Evolutionary conservation across 1,140 invertebrate species (phyloP).

Genomic region (Diabrotica virgifera): DNA sequence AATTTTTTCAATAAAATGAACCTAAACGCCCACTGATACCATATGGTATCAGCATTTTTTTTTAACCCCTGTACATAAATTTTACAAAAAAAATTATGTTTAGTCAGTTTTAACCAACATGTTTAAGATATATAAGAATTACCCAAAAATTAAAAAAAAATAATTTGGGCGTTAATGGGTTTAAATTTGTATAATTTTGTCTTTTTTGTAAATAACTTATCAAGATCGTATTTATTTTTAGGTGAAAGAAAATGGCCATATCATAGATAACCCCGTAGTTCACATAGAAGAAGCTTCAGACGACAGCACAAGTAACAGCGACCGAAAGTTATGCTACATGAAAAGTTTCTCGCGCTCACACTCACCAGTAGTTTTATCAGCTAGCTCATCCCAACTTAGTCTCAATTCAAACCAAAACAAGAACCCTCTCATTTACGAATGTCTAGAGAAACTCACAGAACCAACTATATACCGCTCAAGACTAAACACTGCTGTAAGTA

Average conservation of each 20-base stretch:
- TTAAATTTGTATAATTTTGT: too few species aligned
- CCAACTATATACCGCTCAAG: conserved; percentile 45
- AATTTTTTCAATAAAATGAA: too few species aligned
- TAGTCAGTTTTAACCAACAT: too few species aligned
- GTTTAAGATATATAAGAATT: too few species aligned
- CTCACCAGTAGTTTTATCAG: conserved; percentile 48
- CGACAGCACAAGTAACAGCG: conserved; percentile 46
- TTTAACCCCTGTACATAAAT: too few species aligned
- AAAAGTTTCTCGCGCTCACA: conserved; percentile 51
- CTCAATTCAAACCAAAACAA: conserved; percentile 31
- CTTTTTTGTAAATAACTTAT: not conserved
- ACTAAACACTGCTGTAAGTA: conserved; percentile 45
- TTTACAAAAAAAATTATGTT: too few species aligned
- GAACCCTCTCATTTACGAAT: conserved; percentile 49
- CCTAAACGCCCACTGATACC: too few species aligned
- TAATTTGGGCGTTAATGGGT: too few species aligned
- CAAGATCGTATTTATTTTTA: conserved; percentile 1
- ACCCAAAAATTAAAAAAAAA: too few species aligned
- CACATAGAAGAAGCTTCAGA: conserved; percentile 47
- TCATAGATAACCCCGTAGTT: conserved; percentile 46
- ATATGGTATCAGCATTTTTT: too few species aligned
- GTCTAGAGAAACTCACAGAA: conserved; percentile 49
- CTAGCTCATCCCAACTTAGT: conserved; percentile 47
- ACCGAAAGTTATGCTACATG: conserved; percentile 50
- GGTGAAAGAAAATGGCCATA: conserved; percentile 20